Conservation (phyloP, 2,888 invertebrate genomes). For the Phanerotoma sp. region DNA sequence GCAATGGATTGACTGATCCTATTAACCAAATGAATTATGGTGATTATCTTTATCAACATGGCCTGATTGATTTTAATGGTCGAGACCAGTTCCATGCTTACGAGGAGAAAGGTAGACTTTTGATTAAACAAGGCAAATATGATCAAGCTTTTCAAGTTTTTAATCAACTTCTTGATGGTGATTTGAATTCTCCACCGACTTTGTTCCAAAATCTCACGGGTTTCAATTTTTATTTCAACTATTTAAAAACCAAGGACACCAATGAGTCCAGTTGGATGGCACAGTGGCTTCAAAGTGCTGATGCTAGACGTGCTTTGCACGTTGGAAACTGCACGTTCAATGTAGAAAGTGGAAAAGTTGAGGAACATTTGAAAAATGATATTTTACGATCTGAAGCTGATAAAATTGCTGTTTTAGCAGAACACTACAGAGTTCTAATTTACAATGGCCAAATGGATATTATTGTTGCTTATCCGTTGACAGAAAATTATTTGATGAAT, state of each 20-base stretch:
- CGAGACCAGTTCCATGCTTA: slow-evolving; percentile 63
- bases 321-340: slow-evolving; percentile 79
- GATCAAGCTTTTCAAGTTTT: slow-evolving; percentile 71
- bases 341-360: slow-evolving; percentile 65
- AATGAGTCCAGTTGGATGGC: slow-evolving; percentile 62
- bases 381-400: slow-evolving; percentile 79
- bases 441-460: slow-evolving; percentile 92
- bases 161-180: slow-evolving; percentile 71
- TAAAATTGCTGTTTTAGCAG: slow-evolving; percentile 69
- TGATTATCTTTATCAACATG: slow-evolving; percentile 78
- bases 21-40: slow-evolving; percentile 75
- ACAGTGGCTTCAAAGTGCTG: slow-evolving; percentile 65
- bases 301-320: slow-evolving; percentile 75
- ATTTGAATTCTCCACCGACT: slow-evolving; percentile 63
- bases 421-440: slow-evolving; percentile 71
- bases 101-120: slow-evolving; percentile 63
- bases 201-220: slow-evolving; percentile 75
- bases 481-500: slow-evolving; percentile 73
- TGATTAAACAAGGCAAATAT: slow-evolving; percentile 68
- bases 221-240: slow-evolving; percentile 76
- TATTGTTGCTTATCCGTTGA: slow-evolving; percentile 85
- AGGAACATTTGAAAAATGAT: slow-evolving; percentile 71
- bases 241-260: slow-evolving; percentile 64
- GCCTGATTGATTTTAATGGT: slow-evolving; percentile 69
- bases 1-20: slow-evolving; percentile 81